Percentiles rank a stretch among this genome's conserved stretches.
Evolutionary conservation across 1,140 invertebrate species (phyloP).

Genomic region (Zaprionus vittiger): DNA sequence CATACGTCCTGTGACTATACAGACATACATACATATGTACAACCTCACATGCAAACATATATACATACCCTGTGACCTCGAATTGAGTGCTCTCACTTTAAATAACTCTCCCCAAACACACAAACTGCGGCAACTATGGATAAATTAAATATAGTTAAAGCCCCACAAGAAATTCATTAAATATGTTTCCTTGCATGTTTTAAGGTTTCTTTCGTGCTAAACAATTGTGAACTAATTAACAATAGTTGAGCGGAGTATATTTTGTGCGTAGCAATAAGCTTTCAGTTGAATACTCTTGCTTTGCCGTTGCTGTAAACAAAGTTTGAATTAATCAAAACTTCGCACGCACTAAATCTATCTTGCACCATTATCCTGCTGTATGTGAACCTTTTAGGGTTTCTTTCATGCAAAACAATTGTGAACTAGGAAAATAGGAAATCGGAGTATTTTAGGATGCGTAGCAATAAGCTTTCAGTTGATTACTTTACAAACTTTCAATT

Average conservation of each 20-base stretch:
- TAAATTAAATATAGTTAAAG: not conserved
- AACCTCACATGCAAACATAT: not conserved
- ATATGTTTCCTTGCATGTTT: too few species aligned
- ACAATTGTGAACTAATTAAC: not conserved
- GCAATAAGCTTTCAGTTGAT: not conserved
- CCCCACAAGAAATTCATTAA: not conserved
- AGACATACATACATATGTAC: too few species aligned
- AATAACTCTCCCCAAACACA: not conserved
- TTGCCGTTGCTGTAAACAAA: not conserved
- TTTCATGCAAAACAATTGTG: too few species aligned
- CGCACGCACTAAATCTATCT: not conserved
- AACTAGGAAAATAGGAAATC: too few species aligned
- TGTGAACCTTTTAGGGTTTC: too few species aligned
- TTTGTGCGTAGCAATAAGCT: not conserved
- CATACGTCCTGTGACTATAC: not conserved
- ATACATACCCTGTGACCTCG: not conserved
- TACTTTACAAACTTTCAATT: not conserved
- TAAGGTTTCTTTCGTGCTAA: not conserved
- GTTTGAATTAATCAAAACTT: not conserved
- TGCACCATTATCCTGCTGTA: too few species aligned
- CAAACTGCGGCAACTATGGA: too few species aligned
- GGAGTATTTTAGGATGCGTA: not conserved
- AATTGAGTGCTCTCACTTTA: not conserved
- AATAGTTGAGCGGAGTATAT: not conserved
- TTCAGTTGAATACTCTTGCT: not conserved